These are phyloP conservation scores for Enteromius mattozi DNA, from an alignment of 2,797 vertebrate species.

Conservation along the genomic window DNA sequence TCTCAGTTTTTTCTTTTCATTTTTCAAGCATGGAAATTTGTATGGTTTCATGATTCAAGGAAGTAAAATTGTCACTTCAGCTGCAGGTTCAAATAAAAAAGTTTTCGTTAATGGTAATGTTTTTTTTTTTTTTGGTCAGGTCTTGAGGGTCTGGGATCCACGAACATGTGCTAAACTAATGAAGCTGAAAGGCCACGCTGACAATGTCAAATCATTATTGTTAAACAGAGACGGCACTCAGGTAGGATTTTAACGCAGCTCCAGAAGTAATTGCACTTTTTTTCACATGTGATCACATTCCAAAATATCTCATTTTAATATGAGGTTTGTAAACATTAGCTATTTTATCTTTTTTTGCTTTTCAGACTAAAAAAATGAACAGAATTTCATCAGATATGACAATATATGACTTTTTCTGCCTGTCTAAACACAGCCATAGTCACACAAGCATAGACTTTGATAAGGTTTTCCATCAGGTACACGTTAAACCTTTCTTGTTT, in stretches of 20 bases:
- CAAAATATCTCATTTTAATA: not conserved
- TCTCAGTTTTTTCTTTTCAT: not conserved
- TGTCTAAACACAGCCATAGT: not conserved
- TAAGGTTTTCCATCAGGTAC: not conserved
- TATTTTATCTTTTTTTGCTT: not conserved
- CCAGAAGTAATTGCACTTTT: not conserved
- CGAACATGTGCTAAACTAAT: slow-evolving; percentile 97
- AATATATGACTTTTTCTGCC: not conserved
- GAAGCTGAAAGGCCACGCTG: slow-evolving; percentile 98
- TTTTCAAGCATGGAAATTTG: not conserved
- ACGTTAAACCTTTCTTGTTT: not conserved
- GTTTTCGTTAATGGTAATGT: not conserved
- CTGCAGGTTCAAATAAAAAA: not conserved
- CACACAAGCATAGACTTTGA: not conserved
- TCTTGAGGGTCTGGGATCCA: slow-evolving; percentile 97
- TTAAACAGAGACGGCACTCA: slow-evolving; percentile 96
- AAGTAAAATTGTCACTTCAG: not conserved
- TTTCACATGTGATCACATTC: not conserved
- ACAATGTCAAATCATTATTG: slow-evolving; percentile 95
- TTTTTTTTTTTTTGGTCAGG: slow-evolving; percentile 72
- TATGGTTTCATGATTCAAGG: not conserved
- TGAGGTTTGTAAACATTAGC: not conserved
- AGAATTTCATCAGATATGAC: not conserved
- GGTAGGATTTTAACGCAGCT: slow-evolving; percentile 71
- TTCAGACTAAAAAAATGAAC: not conserved